Evolutionary conservation across 2,888 invertebrate species (phyloP), one percentile per base, ranked within the genome.

Genomic region (Melipona beecheii): DNA sequence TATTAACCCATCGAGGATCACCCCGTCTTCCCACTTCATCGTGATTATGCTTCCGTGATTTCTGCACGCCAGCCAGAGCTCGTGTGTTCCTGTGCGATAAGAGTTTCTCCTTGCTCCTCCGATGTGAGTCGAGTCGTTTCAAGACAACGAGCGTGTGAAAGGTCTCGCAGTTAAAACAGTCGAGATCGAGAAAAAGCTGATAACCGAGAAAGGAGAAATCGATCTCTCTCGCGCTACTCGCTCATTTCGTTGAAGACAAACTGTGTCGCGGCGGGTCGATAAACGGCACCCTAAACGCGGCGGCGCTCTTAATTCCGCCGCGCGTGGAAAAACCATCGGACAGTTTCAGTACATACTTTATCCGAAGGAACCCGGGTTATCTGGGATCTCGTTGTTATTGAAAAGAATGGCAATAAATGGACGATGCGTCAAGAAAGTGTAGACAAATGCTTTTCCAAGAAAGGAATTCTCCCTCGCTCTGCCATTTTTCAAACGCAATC

Each of bases 1-100:
- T 60, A 72, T 72, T 72, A 72, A 27, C 60, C 49, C 58, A 31
- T 64, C 50, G 68, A 13, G 68, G 68, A 69, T 69, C 52, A 69
- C 15, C 27, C 21, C 9, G 68, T 69, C 68, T 13, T 21, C 11
- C 21, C 19, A 31, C 5, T 50, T 13, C 24, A 24, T 58, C n/a
- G 6, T 24, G 58, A 43, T 58, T 71, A 70, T n/a, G n/a, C n/a
- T n/a, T 5, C 24, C 13, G 24, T 58, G 71, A 56, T 58, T 71
- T 43, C 56, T 24, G 24, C 36, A 43, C 36, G 54, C 9, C 17
- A 54, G 36, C 15, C 27, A 52, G 31, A 69, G 43, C 9, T 70
- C 54, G 24, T 4, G 27, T 24, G 24, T 43, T 56, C 6, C 19
- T 24, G 1, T 5, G 17, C 2, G 56, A 58, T 70, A 70, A 70